Evolutionary conservation across 2,888 invertebrate genomes (phyloP).

Genomic region (Strigamia crassipes): DNA sequence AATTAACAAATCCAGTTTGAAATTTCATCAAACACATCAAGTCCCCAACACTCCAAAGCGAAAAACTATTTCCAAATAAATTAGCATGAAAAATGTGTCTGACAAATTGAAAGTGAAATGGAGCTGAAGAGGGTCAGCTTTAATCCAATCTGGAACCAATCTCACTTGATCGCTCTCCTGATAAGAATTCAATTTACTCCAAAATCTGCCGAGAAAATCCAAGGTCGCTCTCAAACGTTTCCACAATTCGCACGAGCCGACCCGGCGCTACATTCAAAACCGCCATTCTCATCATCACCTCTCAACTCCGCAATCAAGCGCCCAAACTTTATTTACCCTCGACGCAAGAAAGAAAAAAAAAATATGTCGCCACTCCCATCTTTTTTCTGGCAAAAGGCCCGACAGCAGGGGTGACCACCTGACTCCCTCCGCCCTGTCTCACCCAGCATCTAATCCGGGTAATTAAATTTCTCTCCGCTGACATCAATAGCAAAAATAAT

Average conservation of each 20-base stretch:
- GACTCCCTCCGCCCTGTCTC: conserved; percentile 1
- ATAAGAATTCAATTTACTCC: conserved; percentile 46
- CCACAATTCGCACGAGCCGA: not conserved
- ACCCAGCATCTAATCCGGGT: not conserved
- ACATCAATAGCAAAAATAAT: conserved; percentile 5
- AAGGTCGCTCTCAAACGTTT: conserved; percentile 11
- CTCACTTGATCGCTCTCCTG: conserved; percentile 45
- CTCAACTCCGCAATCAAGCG: too few relatives aligned
- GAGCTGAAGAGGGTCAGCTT: conserved; percentile 46
- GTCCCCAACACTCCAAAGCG: not conserved
- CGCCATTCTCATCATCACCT: not conserved
- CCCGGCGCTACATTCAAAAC: conserved; percentile 7
- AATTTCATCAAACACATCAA: not conserved
- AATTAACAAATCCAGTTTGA: not conserved
- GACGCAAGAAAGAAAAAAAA: not conserved
- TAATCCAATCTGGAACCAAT: conserved; percentile 47
- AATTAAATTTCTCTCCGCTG: conserved; percentile 4
- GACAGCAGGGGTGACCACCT: conserved; percentile 12
- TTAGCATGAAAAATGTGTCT: conserved; percentile 42
- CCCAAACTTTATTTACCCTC: not conserved
- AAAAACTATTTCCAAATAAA: conserved; percentile 41
- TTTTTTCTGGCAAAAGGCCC: not conserved
- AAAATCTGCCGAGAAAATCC: conserved; percentile 38
- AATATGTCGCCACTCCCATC: not conserved
- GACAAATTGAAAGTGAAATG: conserved; percentile 43